Evolutionary conservation across 2,797 vertebrate genomes (phyloP).

Genomic region (Jordanella pulchra): DNA sequence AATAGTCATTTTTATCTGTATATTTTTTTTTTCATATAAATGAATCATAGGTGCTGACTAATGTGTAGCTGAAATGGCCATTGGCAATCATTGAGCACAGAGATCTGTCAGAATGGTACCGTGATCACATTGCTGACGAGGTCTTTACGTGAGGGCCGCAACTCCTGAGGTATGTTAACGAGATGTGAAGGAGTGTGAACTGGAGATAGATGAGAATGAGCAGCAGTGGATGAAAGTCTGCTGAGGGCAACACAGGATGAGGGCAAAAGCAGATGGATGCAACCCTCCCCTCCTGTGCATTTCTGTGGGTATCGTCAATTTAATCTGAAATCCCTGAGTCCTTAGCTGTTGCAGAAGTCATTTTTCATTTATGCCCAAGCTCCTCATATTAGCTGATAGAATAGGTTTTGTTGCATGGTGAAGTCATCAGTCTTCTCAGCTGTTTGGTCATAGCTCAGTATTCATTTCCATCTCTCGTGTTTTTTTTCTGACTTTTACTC

Average conservation of each 20-base stretch:
- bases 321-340: slow-evolving; percentile 47
- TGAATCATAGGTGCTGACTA: not conserved
- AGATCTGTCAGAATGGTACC: slow-evolving; percentile 28
- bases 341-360: slow-evolving; percentile 39
- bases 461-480: slow-evolving; percentile 60
- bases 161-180: slow-evolving; percentile 56
- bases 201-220: slow-evolving; percentile 57
- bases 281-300: slow-evolving; percentile 28
- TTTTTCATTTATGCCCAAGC: slow-evolving; percentile 62
- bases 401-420: slow-evolving; percentile 73
- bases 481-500: slow-evolving; percentile 11
- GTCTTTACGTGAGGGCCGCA: slow-evolving; percentile 26
- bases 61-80: slow-evolving; percentile 17
- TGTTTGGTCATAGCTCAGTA: slow-evolving; percentile 78
- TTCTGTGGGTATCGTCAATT: slow-evolving; percentile 26
- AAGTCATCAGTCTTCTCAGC: slow-evolving; percentile 77
- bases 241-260: slow-evolving; percentile 3
- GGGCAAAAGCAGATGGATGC: slow-evolving; percentile 44
- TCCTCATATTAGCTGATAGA: slow-evolving; percentile 69
- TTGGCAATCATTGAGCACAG: slow-evolving; percentile 22
- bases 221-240: slow-evolving; percentile 38
- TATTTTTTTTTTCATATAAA: slow-evolving; percentile 7
- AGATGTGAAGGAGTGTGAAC: slow-evolving; percentile 42
- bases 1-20: not conserved
- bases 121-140: slow-evolving; percentile 33